A percentile compares a stretch with the other conserved stretches of the same genome.
These are phyloP conservation scores for Odocoileus virginianus DNA, from an alignment of 2,113 vertebrate species.

Conservation along the genomic window DNA sequence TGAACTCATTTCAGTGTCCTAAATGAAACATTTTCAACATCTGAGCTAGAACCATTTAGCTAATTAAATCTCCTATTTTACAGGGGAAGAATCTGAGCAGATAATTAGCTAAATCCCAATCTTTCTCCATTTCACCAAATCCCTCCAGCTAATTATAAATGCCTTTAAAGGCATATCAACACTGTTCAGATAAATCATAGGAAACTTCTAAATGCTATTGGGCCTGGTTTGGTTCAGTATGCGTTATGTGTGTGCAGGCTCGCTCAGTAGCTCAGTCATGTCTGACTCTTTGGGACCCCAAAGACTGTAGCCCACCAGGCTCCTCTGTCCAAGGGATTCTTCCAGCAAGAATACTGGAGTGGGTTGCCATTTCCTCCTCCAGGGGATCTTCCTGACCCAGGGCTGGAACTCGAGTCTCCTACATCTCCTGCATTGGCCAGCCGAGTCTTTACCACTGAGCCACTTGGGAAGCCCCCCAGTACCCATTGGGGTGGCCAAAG, in stretches of 20 bases:
- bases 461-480: neutral
- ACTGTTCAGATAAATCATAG: neutral
- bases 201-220: neutral
- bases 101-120: neutral
- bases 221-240: neutral
- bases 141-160: neutral
- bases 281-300: neutral
- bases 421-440: neutral
- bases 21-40: neutral
- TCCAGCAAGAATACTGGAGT: neutral
- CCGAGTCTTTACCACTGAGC: neutral
- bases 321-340: neutral
- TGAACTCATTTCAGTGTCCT: neutral
- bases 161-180: neutral
- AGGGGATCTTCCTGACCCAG: neutral
- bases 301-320: neutral
- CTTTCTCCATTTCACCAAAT: neutral
- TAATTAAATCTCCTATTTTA: neutral
- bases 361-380: neutral
- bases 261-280: accelerated
- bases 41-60: neutral
- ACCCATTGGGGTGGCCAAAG: neutral
- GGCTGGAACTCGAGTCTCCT: neutral
- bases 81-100: neutral
- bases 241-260: neutral